Evolutionary conservation across 1,140 invertebrate genomes (phyloP), one percentile per base, ranked within the genome.

Genomic region (Apis florea): DNA sequence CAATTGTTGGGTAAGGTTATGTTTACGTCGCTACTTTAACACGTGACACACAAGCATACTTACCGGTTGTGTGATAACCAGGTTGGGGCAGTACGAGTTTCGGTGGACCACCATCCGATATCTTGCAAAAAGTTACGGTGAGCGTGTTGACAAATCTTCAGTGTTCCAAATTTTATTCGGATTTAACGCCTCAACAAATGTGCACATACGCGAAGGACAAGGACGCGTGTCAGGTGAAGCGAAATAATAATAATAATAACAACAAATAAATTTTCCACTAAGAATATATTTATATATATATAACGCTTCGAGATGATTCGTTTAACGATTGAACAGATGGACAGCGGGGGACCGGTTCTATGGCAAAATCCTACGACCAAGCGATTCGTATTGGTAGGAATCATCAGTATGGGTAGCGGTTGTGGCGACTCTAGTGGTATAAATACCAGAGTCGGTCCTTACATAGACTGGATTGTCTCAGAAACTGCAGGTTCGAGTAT

Each of bases 291-390:
- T 26, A 53, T 10, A 40, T 10, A n/a, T n/a, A n/a, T n/a, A n/a
- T n/a, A n/a, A n/a, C n/a, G n/a, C n/a, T n/a, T n/a, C n/a, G n/a
- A n/a, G n/a, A n/a, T 24, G 13, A 72, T 11, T 3, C 12, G 26
- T 26, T 8, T 26, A 47, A 84, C 61, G 56, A 56, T 73, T 84
- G 76, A 85, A 19, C 89, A 96, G 95, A 94, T 95, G 75, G 96
- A 97, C 89, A 96, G 96, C 51, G 96, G 96, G 24, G 96, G 96
- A 11, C 96, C 96, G 0, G 83, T 96, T 9, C 88, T 96, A 13
- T 96, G 95, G 92, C 90, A 93, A 58, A 94, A 96, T 85, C 89
- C 92, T 0, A 79, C 85, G 1, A 94, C 89, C 1, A 92, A 91
- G 13, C 88, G 92, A 17, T 82, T 94, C 1, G 93, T 94, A 79